These are phyloP conservation scores for Mellivora capensis DNA, from an alignment of 2,113 vertebrate genomes.

Conservation along the genomic window DNA sequence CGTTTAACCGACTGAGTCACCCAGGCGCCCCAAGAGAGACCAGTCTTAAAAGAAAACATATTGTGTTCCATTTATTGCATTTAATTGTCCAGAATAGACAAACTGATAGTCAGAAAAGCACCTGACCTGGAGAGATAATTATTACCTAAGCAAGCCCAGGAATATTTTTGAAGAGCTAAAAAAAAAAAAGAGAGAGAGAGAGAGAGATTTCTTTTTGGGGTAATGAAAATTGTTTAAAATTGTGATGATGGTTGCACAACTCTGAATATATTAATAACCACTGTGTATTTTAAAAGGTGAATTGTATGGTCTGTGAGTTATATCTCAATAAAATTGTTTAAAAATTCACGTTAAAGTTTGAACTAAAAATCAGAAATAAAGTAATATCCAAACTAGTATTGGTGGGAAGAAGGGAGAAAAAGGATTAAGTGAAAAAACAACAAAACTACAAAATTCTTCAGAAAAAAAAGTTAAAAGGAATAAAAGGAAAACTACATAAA, in stretches of 20 bases:
- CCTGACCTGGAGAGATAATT: too few relatives aligned
- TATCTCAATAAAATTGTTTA: not conserved
- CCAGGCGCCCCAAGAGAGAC: not conserved
- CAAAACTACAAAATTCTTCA: not conserved
- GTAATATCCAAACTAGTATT: not conserved
- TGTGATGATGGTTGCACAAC: not conserved
- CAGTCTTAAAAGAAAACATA: not conserved
- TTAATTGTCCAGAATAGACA: not conserved
- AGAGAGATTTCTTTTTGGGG: not conserved
- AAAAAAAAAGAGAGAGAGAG: too few relatives aligned
- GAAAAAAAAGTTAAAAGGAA: not conserved
- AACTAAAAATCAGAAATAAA: not conserved
- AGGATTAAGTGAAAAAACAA: not conserved
- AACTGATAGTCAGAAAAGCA: too few relatives aligned
- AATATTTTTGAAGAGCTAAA: too few relatives aligned
- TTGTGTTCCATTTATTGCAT: not conserved
- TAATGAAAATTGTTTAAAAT: not conserved
- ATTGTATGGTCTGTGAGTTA: not conserved
- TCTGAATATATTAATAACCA: not conserved
- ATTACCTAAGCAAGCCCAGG: too few relatives aligned
- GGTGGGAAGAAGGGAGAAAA: not conserved
- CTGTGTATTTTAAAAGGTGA: not conserved
- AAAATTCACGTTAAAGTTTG: not conserved
- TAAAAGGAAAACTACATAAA: not conserved
- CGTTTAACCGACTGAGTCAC: too few relatives aligned